phyloP scores from a whole-genome alignment of 2,888 invertebrate genomes.

The Dryocosmus kuriphilus region DNA sequence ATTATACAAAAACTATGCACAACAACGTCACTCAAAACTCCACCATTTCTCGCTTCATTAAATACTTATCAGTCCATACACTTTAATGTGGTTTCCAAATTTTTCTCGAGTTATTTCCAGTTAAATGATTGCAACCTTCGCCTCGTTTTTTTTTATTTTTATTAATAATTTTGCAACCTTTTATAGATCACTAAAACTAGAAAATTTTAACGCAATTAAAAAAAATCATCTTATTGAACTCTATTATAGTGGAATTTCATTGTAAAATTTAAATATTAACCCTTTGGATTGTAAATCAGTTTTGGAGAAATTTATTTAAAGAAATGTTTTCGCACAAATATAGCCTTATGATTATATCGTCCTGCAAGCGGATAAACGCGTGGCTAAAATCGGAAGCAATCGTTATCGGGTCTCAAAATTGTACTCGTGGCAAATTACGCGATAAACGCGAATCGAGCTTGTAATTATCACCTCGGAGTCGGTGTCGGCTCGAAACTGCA shows the following conservation, averaged over 20 bases:
- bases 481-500: slow-evolving; percentile 57
- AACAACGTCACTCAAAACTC: not conserved
- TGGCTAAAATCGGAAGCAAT: slow-evolving; percentile 52
- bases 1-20: not conserved
- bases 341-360: not conserved
- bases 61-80: not conserved
- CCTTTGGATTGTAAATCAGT: not conserved
- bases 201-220: not conserved
- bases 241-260: not conserved
- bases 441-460: slow-evolving; percentile 71
- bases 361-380: slow-evolving; percentile 45
- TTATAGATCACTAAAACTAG: not conserved
- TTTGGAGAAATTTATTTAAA: not conserved
- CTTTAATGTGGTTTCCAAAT: not conserved
- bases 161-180: not conserved
- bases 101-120: not conserved
- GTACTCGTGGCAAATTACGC: slow-evolving; percentile 72
- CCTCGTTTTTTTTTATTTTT: too few species aligned
- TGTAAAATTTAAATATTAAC: not conserved
- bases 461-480: slow-evolving; percentile 74
- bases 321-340: not conserved
- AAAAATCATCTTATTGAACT: not conserved
- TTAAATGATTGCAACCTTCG: not conserved
- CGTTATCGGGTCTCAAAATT: slow-evolving; percentile 71
- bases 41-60: not conserved